Base-by-base conservation (phyloP, 2,888 invertebrate species). In the Tenthredo mesomela region DNA sequence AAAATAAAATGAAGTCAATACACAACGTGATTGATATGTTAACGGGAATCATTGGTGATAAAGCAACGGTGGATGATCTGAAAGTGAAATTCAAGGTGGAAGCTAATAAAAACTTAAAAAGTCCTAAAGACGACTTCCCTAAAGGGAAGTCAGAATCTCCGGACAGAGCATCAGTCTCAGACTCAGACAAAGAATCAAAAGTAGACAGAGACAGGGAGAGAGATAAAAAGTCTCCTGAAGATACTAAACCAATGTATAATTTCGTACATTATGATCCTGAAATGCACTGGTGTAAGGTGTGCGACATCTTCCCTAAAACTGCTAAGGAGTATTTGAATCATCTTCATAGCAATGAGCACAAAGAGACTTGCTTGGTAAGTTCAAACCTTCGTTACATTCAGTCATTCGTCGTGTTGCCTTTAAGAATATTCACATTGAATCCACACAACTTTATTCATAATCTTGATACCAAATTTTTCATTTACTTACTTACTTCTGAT, bases 11-110 rank as follows among this genome's bases (percentile, higher is more conserved):
- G 94, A 96, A 96, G 93, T 97, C 97, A 0, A 97, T 97, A 92
- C 96, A 96, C 93, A 97, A 97, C 93, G 97, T 98, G 33, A 97
- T 98, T 90, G 97, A 97, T 91, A 97, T 97, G 97, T 94, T 98
- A 89, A 96, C 96, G 86, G 96, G 96, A 54, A 97, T 98, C 91
- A 97, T 98, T 90, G 97, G 97, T 0, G 97, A 97, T 89, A 96
- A 96, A 88, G 92, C 93, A 82, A 93, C 93, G 6, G 90, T 94
- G 29, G 92, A 93, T 54, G 94, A 94, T 85, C 87, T 93, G 61
- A 92, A 91, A 85, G 88, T 88, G 84, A 93, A 93, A 86, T 92
- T 90, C 87, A 93, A 91, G 47, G 87, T 89, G 70, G 93, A 93
- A 21, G 70, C 87, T 21, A 87, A 87, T 67, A 92, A 92, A 82